Conservation (phyloP, 2,888 invertebrate genomes). For the Hemaris fuciformis region DNA sequence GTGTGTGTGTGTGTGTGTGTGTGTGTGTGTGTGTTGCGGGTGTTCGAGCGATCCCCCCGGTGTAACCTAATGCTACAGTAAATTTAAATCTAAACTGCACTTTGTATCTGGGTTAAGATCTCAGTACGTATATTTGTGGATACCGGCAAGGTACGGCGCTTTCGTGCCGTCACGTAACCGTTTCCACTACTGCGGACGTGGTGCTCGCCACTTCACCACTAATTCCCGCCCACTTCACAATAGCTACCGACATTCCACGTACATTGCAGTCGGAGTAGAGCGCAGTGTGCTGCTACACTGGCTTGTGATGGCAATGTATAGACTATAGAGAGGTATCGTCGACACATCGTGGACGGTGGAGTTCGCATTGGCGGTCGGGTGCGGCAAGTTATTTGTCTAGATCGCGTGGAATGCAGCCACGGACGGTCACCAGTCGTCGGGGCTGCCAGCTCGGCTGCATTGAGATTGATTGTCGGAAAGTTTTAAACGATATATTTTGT, state of each 20-base stretch:
- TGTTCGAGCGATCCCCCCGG: not conserved
- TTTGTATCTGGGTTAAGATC: conserved; percentile 23
- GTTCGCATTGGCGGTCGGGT: conserved; percentile 21
- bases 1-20: no score
- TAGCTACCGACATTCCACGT: not conserved
- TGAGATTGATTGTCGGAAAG: not conserved
- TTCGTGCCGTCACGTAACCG: conserved; percentile 33
- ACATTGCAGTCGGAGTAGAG: conserved; percentile 17
- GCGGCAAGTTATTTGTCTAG: conserved; percentile 41
- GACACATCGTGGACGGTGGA: not conserved
- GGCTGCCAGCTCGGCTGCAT: conserved; percentile 16
- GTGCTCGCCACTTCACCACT: conserved; percentile 26
- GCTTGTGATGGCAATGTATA: not conserved
- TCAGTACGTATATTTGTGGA: conserved; percentile 21
- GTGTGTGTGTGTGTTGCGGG: no score
- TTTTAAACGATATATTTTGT: no score
- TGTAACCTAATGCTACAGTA: not conserved
- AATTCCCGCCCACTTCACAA: not conserved
- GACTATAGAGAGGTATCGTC: conserved; percentile 25
- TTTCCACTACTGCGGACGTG: conserved; percentile 30
- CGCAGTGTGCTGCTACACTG: not conserved
- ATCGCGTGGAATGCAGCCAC: conserved; percentile 40
- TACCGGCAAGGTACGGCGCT: conserved; percentile 23
- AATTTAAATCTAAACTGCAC: not conserved
- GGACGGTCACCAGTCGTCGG: conserved; percentile 20